Evolutionary conservation across 1,140 invertebrate genomes (phyloP).

Genomic region (Nasonia giraulti): DNA sequence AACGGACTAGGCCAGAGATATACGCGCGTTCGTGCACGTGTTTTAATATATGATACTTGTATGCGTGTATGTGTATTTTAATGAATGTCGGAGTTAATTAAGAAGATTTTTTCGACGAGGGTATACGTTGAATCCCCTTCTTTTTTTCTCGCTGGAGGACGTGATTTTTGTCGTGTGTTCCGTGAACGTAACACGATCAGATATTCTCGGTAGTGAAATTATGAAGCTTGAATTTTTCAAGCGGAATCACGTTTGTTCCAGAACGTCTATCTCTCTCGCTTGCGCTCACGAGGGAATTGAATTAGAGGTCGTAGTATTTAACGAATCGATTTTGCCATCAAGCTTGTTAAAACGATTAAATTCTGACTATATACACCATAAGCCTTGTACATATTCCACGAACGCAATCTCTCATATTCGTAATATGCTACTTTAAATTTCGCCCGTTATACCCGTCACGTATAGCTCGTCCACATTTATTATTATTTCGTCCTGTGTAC

Average conservation of each 20-base stretch:
- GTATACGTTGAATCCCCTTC: too few species aligned
- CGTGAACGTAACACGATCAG: not conserved
- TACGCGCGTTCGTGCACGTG: not conserved
- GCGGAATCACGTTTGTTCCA: not conserved
- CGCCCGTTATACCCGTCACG: too few species aligned
- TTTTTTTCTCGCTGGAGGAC: too few species aligned
- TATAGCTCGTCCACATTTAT: not conserved
- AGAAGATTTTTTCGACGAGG: not conserved
- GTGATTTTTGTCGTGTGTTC: not conserved
- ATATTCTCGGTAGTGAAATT: too few species aligned
- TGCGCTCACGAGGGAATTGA: conserved; percentile 55
- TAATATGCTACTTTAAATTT: not conserved
- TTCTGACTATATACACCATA: not conserved
- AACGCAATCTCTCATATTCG: not conserved
- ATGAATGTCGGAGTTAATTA: conserved; percentile 24
- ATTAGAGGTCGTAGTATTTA: conserved; percentile 36
- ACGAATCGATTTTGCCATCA: conserved; percentile 42
- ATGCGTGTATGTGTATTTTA: too few species aligned
- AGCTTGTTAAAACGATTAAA: not conserved
- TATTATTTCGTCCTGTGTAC: too few species aligned
- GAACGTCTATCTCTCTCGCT: too few species aligned
- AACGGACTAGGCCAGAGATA: not conserved
- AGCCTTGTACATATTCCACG: not conserved
- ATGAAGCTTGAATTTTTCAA: not conserved
- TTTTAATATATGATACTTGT: too few species aligned